Evolutionary conservation across 2,797 vertebrate species (phyloP), one percentile per base, ranked within the genome.

Genomic region (Hyperoplus immaculatus): DNA sequence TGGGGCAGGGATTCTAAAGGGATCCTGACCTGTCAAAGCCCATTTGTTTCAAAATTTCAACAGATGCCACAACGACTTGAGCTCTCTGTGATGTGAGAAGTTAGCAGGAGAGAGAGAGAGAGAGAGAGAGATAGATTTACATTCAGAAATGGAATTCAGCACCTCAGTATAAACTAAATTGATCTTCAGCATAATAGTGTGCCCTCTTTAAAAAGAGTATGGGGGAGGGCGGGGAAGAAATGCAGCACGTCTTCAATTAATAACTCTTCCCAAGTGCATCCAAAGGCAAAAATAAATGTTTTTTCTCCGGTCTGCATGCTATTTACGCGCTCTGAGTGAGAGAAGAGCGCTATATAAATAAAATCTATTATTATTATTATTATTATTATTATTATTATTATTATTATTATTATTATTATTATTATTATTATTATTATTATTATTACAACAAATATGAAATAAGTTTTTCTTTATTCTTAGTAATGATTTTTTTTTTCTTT

Each of bases 31-130:
- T 93, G 94, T 94, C 94, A 96, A 78, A 85, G 87, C 84, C 78
- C 88, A 92, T 96, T 93, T 96, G 88, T 95, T 95, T 96, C 93
- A 95, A 95, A 29, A 86, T 90, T 93, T 96, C 91, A 93, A 92
- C 83, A 92, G 77, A 89, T 29, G 86, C 81, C 87, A 90, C 80
- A 89, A 77, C 29, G 57, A 67, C 68, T 78, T 80, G 73, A 88
- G 79, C 80, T 72, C 66, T 81, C 11, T 59, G 63, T 90, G 81
- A 89, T 92, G 80, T 94, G 83, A 88, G 90, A 95, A 94, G 89
- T 93, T 91, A 89, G 90, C 83, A 45, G 59, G 75, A 77, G 69
- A 81, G 15, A 77, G 62, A 51, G 69, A 85, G 87, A 94, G 91
- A 95, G 18, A 76, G 69, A 55, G 72, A 86, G 88, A 95, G 92